Percentiles rank a stretch among this genome's conserved stretches.
phyloP scores from a whole-genome alignment of 2,888 invertebrate genomes.

The Troides helena region DNA sequence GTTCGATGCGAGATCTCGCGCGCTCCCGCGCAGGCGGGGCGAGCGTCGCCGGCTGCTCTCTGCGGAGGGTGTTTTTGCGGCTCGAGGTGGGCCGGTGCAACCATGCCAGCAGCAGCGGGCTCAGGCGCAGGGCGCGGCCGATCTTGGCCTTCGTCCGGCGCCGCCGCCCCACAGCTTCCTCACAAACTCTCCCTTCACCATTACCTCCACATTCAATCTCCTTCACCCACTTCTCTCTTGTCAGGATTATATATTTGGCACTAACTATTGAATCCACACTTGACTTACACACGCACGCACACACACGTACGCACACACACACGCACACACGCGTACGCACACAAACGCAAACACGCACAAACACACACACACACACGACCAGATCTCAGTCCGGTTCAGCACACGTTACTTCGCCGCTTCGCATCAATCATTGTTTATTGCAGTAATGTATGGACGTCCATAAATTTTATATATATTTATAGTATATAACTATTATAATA shows the following conservation, averaged over 20 bases:
- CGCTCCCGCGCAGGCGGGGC: not conserved
- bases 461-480: slow-evolving; percentile 5
- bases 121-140: slow-evolving; percentile 29
- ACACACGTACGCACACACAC: too few relatives aligned
- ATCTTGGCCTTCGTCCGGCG: slow-evolving; percentile 32
- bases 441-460: slow-evolving; percentile 9
- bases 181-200: slow-evolving; percentile 19
- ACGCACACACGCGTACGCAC: too few relatives aligned
- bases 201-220: not conserved
- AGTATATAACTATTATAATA: slow-evolving; percentile 7
- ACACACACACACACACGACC: too few relatives aligned
- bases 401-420: not conserved
- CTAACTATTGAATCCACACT: too few relatives aligned
- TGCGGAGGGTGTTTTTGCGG: not conserved
- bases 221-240: not conserved
- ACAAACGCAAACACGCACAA: too few relatives aligned
- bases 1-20: too few relatives aligned
- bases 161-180: slow-evolving; percentile 33
- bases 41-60: not conserved
- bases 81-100: too few relatives aligned
- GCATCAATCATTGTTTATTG: not conserved
- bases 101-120: not conserved
- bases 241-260: too few relatives aligned
- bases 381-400: too few relatives aligned
- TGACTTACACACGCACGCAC: too few relatives aligned